Evolutionary conservation across 64 coral and sea anemone genomes (phyloP).

Genomic region (Montipora foliosa): DNA sequence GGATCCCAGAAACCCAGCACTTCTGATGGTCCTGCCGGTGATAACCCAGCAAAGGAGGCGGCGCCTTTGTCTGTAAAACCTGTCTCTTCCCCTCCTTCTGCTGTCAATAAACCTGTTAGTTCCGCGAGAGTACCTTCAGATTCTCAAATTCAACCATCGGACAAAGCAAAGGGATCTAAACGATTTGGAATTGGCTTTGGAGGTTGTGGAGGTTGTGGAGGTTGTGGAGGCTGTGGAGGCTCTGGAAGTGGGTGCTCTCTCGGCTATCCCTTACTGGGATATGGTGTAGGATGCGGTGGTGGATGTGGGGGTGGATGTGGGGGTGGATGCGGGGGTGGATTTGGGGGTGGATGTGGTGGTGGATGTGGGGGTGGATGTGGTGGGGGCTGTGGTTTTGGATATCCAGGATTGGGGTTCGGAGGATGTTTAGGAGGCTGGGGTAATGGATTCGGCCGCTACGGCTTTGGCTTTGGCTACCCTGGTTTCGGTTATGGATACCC

Average conservation of each 20-base stretch:
- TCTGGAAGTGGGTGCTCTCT: too few relatives aligned
- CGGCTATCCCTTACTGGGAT: neutral
- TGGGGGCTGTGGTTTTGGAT: slow-evolving; percentile 35
- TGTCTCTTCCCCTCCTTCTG: neutral
- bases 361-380: neutral
- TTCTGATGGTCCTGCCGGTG: slow-evolving; percentile 24
- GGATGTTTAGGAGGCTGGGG: slow-evolving; percentile 16
- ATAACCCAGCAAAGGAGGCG: slow-evolving; percentile 1
- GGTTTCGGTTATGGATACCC: slow-evolving; percentile 55
- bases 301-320: slow-evolving; percentile 19
- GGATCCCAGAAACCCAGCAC: neutral
- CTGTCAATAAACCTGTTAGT: neutral
- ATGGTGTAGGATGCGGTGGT: neutral
- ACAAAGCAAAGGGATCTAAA: neutral
- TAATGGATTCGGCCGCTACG: neutral
- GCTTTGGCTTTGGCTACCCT: neutral
- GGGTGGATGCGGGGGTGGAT: slow-evolving; percentile 2
- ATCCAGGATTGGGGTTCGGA: slow-evolving; percentile 17
- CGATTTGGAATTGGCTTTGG: slow-evolving; percentile 12
- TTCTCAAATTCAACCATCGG: slow-evolving; percentile 8
- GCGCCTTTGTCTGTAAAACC: slow-evolving; percentile 29
- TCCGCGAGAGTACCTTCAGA: neutral
- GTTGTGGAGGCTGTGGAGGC: neutral
- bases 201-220: slow-evolving; percentile 2
- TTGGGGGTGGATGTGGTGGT: neutral